These are phyloP conservation scores for Takifugu flavidus DNA, from an alignment of 2,113 vertebrate genomes.

Conservation along the genomic window DNA sequence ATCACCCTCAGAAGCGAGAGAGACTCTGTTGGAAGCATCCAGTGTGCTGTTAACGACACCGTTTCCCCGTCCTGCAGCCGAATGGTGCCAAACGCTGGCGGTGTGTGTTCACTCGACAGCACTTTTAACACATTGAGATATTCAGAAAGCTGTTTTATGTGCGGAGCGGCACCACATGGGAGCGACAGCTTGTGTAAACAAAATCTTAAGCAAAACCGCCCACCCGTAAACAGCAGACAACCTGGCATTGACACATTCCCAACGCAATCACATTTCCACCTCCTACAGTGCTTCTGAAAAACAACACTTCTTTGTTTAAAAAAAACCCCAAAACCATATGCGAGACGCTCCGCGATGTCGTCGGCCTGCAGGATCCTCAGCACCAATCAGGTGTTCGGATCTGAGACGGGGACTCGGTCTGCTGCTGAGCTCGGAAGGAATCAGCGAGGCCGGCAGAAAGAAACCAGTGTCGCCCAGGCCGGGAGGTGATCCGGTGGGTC, in stretches of 20 bases:
- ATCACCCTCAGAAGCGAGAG: no score
- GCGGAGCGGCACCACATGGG: slow-evolving; percentile 34
- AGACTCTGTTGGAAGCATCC: slow-evolving; percentile 2
- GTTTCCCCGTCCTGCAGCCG: slow-evolving; percentile 24
- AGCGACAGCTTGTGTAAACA: slow-evolving; percentile 59
- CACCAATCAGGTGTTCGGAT: no score
- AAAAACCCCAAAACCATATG: not conserved
- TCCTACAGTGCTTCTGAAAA: slow-evolving; percentile 18
- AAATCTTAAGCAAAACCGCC: slow-evolving; percentile 37
- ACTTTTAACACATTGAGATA: slow-evolving; percentile 30
- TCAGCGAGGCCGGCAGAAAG: no score
- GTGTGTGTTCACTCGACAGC: slow-evolving; percentile 44
- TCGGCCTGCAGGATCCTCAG: not conserved
- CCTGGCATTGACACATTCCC: not conserved
- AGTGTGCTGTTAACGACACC: slow-evolving; percentile 26
- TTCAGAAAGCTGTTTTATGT: slow-evolving; percentile 30
- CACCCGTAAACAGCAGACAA: slow-evolving; percentile 30
- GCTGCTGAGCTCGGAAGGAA: no score
- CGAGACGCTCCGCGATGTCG: slow-evolving; percentile 13
- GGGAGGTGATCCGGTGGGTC: no score
- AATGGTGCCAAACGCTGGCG: slow-evolving; percentile 24
- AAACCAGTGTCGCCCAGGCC: no score
- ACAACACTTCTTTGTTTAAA: slow-evolving; percentile 2
- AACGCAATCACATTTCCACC: slow-evolving; percentile 6
- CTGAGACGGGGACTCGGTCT: not conserved